A percentile compares a stretch with the other conserved stretches of the same genome.
Conservation (phyloP, 2,888 invertebrate species). For the Microdon myrmicae region DNA sequence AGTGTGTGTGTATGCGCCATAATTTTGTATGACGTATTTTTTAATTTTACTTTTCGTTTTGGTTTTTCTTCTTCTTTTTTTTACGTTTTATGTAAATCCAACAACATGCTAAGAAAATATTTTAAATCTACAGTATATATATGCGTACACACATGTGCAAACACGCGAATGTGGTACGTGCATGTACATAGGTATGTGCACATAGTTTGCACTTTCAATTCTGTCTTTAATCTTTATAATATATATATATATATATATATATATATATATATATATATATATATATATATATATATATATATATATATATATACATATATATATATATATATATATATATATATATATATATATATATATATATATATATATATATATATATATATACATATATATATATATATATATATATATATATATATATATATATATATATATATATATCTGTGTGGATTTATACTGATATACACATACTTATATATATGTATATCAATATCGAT, state of each 20-base stretch:
- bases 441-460: slow-evolving; percentile 9
- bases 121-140: slow-evolving; percentile 24
- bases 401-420: slow-evolving; percentile 11
- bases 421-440: slow-evolving; percentile 5
- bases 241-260: no score
- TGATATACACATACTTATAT: slow-evolving; percentile 6
- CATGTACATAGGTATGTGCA: no score
- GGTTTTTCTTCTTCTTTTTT: slow-evolving; percentile 12
- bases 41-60: slow-evolving; percentile 24
- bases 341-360: no score
- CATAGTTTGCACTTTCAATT: no score
- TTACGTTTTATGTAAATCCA: slow-evolving; percentile 33
- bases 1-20: background rate
- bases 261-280: no score
- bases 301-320: no score
- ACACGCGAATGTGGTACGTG: background rate
- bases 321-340: no score
- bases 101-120: slow-evolving; percentile 42
- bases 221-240: no score
- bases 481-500: slow-evolving; percentile 26
- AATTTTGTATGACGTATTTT: background rate
- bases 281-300: no score
- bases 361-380: no score
- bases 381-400: no score
- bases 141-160: slow-evolving; percentile 8